Conservation (phyloP, 2,113 vertebrate species). For the Cinclus mexicanus region DNA sequence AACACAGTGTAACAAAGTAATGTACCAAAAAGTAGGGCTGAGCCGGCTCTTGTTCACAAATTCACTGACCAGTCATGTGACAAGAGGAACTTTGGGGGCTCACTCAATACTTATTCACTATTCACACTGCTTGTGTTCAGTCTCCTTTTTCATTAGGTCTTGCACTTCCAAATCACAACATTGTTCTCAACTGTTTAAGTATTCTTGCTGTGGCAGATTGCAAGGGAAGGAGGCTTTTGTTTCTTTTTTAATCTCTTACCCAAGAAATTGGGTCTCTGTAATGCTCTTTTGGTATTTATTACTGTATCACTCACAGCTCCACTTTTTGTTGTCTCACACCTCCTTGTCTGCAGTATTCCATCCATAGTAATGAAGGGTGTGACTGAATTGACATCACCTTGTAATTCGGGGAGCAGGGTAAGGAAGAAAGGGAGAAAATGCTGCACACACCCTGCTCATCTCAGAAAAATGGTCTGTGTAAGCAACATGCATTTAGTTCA, state of each 20-base stretch:
- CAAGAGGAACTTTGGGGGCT: background rate
- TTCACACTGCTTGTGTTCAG: background rate
- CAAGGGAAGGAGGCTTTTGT: background rate
- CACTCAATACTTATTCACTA: background rate
- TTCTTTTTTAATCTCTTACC: background rate
- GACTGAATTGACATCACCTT: background rate
- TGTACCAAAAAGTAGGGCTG: background rate
- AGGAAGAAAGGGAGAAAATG: background rate
- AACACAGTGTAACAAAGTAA: background rate
- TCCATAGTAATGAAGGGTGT: background rate
- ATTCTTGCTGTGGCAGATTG: background rate
- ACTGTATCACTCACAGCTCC: background rate
- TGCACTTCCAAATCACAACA: background rate
- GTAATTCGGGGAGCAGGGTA: fast-evolving
- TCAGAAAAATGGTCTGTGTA: background rate
- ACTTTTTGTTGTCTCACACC: background rate
- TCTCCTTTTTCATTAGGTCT: background rate
- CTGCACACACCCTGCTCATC: background rate
- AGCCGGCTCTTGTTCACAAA: background rate
- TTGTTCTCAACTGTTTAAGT: background rate
- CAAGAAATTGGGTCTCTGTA: background rate
- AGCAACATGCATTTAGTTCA: background rate
- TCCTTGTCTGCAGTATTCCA: background rate
- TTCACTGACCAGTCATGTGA: background rate
- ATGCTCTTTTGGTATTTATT: background rate